Conservation (phyloP, 2,888 invertebrate species). For the Drosophila rellima region DNA sequence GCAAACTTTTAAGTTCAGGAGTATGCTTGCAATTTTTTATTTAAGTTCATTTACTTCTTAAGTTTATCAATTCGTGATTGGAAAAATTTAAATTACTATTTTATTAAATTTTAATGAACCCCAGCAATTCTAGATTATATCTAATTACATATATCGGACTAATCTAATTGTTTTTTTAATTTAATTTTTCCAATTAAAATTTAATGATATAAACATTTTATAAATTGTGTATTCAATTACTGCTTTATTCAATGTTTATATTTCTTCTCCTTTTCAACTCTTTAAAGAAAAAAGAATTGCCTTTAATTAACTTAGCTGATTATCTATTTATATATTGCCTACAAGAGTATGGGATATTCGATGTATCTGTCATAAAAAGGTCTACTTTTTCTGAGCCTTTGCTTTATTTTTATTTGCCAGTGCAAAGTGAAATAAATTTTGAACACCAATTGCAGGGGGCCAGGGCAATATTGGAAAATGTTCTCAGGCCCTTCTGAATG, state of each 20-base stretch:
- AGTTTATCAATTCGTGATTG: background rate
- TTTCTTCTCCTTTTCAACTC: too few relatives aligned
- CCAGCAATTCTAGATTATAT: too few relatives aligned
- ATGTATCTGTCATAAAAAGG: background rate
- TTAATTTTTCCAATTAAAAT: too few relatives aligned
- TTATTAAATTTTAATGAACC: too few relatives aligned
- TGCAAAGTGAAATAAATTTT: constrained; percentile 79
- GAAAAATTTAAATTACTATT: too few relatives aligned
- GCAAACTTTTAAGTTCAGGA: constrained; percentile 6
- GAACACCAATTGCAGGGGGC: constrained; percentile 73
- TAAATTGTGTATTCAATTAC: too few relatives aligned
- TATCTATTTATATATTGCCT: background rate
- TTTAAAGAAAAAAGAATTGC: too few relatives aligned
- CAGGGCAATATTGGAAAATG: constrained; percentile 75
- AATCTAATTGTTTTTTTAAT: too few relatives aligned
- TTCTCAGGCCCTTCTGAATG: constrained; percentile 49
- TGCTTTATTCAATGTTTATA: too few relatives aligned
- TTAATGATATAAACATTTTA: too few relatives aligned
- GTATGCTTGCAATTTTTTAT: constrained; percentile 2
- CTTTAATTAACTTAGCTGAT: background rate
- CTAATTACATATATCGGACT: too few relatives aligned
- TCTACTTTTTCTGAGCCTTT: constrained; percentile 17
- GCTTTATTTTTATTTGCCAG: constrained; percentile 72
- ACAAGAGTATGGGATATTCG: constrained; percentile 28
- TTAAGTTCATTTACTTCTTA: background rate